These are phyloP conservation scores for Aphidius ervi DNA, from an alignment of 1,140 invertebrate species.

Conservation along the genomic window DNA sequence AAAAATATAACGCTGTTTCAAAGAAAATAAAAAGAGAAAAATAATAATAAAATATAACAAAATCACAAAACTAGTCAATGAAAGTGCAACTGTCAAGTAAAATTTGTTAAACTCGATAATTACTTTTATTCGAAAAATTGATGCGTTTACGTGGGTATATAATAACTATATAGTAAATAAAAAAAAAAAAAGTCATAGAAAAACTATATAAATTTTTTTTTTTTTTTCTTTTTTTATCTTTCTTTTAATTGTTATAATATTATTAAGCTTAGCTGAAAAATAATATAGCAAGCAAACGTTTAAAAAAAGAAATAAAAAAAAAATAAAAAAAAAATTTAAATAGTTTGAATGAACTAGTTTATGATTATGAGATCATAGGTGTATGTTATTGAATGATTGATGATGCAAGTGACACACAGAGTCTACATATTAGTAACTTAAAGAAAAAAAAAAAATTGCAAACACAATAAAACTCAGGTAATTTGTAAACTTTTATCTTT, in stretches of 20 bases:
- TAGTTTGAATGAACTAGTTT: too few species aligned
- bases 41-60: constrained; percentile 25
- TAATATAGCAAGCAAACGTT: not conserved
- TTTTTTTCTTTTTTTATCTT: not conserved
- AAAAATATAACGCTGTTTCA: not conserved
- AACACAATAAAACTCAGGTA: too few species aligned
- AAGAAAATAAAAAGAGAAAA: constrained; percentile 5
- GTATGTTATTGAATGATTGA: too few species aligned
- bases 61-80: constrained; percentile 53
- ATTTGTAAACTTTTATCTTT: too few species aligned
- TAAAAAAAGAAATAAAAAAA: not conserved
- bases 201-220: constrained; percentile 1
- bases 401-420: too few species aligned
- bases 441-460: too few species aligned
- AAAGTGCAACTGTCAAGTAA: constrained; percentile 52
- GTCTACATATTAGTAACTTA: too few species aligned
- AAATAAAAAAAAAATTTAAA: not conserved
- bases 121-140: constrained; percentile 8
- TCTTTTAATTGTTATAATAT: constrained; percentile 4
- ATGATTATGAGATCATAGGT: too few species aligned
- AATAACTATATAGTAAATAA: constrained; percentile 12
- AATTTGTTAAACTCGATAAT: constrained; percentile 26
- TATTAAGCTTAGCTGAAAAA: not conserved
- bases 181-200: not conserved
- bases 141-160: constrained; percentile 19